phyloP scores from a whole-genome alignment of 2,888 invertebrate genomes.

The Aproaerema taeniolella region DNA sequence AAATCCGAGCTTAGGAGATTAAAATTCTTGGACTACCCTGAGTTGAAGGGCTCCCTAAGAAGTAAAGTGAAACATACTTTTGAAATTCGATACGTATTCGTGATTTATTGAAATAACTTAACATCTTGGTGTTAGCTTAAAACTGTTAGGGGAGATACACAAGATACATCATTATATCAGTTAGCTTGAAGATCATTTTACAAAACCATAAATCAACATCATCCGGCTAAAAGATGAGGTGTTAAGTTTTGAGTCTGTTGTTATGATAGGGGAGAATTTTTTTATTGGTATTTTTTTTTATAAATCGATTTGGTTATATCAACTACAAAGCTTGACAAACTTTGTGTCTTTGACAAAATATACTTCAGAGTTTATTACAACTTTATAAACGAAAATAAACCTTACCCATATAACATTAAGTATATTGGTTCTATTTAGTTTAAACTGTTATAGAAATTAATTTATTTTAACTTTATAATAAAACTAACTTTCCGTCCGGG shows the following conservation, averaged over 20 bases:
- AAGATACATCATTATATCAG: slow-evolving; percentile 29
- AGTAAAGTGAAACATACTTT: slow-evolving; percentile 52
- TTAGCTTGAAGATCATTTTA: slow-evolving; percentile 56
- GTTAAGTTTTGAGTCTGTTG: slow-evolving; percentile 43
- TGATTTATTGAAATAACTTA: slow-evolving; percentile 72
- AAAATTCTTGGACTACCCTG: slow-evolving; percentile 54
- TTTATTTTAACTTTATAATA: no score
- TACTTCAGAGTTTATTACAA: no score
- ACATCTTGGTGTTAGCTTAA: slow-evolving; percentile 60
- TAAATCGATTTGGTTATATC: no score
- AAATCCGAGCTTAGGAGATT: slow-evolving; percentile 51
- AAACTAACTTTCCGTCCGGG: no score
- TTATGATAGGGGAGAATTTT: slow-evolving; percentile 14
- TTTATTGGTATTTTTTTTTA: no score
- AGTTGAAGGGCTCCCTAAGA: slow-evolving; percentile 35
- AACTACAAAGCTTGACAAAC: no score
- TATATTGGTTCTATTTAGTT: no score
- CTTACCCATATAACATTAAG: no score
- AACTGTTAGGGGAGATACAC: slow-evolving; percentile 67
- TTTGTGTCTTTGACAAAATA: no score
- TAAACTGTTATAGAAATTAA: no score
- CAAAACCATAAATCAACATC: slow-evolving; percentile 66
- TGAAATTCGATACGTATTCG: slow-evolving; percentile 67
- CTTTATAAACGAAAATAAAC: no score
- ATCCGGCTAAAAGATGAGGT: slow-evolving; percentile 61